Conservation (phyloP, 2,113 vertebrate species). For the Sturnus vulgaris region DNA sequence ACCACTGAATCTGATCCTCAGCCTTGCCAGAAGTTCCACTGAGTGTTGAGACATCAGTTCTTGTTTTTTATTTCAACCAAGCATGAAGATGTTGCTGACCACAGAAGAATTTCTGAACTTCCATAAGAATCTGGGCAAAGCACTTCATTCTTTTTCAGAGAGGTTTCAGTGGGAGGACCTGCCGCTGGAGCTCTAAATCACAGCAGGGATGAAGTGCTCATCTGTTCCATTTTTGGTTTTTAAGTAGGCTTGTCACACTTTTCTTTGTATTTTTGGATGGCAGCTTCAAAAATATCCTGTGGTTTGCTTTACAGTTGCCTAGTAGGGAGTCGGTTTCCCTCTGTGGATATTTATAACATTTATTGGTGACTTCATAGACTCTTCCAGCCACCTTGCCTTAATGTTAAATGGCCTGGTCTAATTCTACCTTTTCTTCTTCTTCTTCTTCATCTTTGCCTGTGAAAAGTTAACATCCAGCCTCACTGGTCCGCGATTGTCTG, state of each 20-base stretch:
- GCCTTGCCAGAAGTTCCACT: conserved; percentile 11
- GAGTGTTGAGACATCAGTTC: not conserved
- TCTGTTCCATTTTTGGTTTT: conserved; percentile 53
- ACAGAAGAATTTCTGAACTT: conserved; percentile 41
- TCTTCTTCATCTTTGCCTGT: not conserved
- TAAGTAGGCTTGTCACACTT: conserved; percentile 40
- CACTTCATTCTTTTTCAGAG: not conserved
- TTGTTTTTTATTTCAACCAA: conserved; percentile 5
- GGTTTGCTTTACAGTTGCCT: conserved; percentile 28
- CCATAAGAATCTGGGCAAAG: not conserved
- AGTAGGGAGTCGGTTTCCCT: conserved; percentile 36
- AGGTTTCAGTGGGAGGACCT: not conserved
- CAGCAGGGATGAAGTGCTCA: not conserved
- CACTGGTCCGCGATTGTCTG: not conserved
- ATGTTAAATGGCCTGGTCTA: not conserved
- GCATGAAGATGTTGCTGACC: conserved; percentile 27
- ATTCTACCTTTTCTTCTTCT: not conserved
- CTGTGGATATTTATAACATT: conserved; percentile 34
- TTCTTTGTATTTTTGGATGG: conserved; percentile 38
- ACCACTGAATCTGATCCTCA: not conserved
- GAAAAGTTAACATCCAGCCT: not conserved
- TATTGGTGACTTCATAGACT: conserved; percentile 9
- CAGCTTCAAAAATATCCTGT: conserved; percentile 43
- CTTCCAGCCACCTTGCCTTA: conserved; percentile 5
- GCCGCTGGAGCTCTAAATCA: not conserved